phyloP scores from a whole-genome alignment of 2,797 vertebrate genomes.

The Steatocranus sp. region DNA sequence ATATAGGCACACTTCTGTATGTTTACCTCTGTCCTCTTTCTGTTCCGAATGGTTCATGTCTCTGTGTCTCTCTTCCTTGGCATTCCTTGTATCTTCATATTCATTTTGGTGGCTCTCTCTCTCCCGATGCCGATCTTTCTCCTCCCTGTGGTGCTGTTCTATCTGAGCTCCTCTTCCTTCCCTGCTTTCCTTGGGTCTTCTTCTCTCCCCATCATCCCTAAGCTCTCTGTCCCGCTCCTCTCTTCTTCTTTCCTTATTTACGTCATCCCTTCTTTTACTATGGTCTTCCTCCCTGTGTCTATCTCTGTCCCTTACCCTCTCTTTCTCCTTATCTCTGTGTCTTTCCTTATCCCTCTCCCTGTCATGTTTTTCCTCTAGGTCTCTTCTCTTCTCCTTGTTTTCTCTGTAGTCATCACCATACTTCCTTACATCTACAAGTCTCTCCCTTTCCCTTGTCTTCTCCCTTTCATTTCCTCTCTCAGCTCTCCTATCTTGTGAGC shows the following conservation, averaged over 20 bases:
- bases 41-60: constrained; percentile 46
- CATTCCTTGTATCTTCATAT: constrained; percentile 35
- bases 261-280: constrained; percentile 57
- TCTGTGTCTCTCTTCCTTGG: constrained; percentile 53
- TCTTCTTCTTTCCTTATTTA: constrained; percentile 41
- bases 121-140: constrained; percentile 37
- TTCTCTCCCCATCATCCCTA: constrained; percentile 13
- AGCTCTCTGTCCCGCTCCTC: constrained; percentile 38
- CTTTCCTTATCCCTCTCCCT: constrained; percentile 58
- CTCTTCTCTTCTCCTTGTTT: constrained; percentile 14
- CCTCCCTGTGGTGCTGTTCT: constrained; percentile 34
- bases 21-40: constrained; percentile 61
- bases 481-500: constrained; percentile 50
- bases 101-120: constrained; percentile 37
- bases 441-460: constrained; percentile 40
- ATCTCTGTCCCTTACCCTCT: constrained; percentile 40
- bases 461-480: constrained; percentile 56
- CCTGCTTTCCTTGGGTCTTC: constrained; percentile 15
- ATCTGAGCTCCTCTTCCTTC: background rate
- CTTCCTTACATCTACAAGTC: background rate
- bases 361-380: constrained; percentile 28
- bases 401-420: background rate
- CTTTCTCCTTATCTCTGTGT: constrained; percentile 56
- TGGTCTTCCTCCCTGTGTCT: constrained; percentile 6
- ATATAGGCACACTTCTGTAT: background rate